Conservation (phyloP, 2,797 vertebrate genomes). For the Novumbra hubbsi region DNA sequence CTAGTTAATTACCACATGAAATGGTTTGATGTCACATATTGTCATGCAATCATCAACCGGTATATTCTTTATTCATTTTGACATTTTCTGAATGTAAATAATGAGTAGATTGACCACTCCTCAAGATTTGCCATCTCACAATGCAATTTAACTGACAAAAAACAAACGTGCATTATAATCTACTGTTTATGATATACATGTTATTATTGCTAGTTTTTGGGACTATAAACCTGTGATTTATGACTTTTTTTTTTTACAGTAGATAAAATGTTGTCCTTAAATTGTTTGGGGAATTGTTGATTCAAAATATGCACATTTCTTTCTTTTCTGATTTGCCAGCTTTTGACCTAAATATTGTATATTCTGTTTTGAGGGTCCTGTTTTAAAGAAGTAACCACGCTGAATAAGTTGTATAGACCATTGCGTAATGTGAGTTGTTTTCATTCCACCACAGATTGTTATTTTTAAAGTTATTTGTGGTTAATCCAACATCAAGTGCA, state of each 20-base stretch:
- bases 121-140: background rate
- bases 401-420: conserved; percentile 27
- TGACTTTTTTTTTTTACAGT: conserved; percentile 50
- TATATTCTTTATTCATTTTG: conserved; percentile 28
- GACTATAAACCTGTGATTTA: conserved; percentile 27
- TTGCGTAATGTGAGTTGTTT: conserved; percentile 19
- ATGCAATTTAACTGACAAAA: conserved; percentile 6
- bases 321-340: conserved; percentile 40
- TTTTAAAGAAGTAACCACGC: conserved; percentile 31
- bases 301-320: conserved; percentile 60
- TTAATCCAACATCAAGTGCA: conserved; percentile 13
- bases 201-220: conserved; percentile 14
- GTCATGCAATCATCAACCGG: conserved; percentile 30
- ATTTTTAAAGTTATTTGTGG: conserved; percentile 2
- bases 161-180: background rate
- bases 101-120: conserved; percentile 10
- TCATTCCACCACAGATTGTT: conserved; percentile 17
- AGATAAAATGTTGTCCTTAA: conserved; percentile 27
- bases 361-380: conserved; percentile 47
- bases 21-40: conserved; percentile 22
- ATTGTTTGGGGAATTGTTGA: conserved; percentile 39
- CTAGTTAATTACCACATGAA: background rate
- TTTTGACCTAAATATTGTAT: conserved; percentile 37
- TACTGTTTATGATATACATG: background rate
- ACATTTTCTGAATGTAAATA: conserved; percentile 38